These are phyloP conservation scores for Zosterops japonicus DNA, from an alignment of 2,113 vertebrate genomes.

Conservation along the genomic window DNA sequence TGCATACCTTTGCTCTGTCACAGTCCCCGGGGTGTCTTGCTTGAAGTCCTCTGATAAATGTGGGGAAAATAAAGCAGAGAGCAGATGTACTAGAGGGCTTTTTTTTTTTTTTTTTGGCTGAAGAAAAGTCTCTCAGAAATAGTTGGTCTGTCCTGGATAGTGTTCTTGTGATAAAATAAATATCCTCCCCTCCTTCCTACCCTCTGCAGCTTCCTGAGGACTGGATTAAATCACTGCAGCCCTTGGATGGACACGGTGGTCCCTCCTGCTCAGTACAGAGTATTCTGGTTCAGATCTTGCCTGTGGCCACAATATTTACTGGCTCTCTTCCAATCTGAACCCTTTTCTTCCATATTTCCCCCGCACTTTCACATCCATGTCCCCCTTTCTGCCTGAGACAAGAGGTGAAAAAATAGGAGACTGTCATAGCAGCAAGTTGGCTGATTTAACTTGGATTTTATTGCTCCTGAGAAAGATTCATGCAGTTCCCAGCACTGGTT, in stretches of 20 bases:
- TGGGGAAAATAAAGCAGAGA: neutral
- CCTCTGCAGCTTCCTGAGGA: neutral
- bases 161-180: neutral
- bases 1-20: neutral
- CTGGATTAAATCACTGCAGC: neutral
- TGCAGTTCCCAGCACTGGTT: neutral
- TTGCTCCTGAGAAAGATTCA: neutral
- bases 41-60: neutral
- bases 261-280: neutral
- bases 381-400: neutral
- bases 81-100: neutral
- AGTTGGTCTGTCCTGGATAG: neutral
- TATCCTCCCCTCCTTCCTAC: neutral
- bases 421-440: neutral
- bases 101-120: neutral
- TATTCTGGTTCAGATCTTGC: neutral
- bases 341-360: neutral
- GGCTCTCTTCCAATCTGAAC: neutral
- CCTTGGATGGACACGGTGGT: neutral
- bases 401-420: neutral
- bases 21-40: accelerated
- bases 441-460: neutral
- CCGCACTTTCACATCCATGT: neutral
- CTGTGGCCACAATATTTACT: neutral
- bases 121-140: neutral